These are phyloP conservation scores for Agrotis exclamationis DNA, from an alignment of 2,888 invertebrate species.

Conservation along the genomic window DNA sequence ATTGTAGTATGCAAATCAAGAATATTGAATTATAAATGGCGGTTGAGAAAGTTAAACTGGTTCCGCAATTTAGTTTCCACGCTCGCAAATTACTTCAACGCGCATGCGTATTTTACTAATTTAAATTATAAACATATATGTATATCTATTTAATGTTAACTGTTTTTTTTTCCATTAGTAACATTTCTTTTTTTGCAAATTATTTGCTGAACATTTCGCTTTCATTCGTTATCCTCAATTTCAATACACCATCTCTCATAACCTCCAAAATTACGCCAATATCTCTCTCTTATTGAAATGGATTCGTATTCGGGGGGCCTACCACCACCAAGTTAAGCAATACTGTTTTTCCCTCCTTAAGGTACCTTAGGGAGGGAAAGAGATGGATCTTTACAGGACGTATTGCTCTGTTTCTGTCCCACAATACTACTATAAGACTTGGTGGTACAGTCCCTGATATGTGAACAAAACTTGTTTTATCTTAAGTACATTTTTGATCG, in stretches of 20 bases:
- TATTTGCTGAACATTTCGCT: too few relatives aligned
- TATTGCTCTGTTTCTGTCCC: neutral
- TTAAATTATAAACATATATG: neutral
- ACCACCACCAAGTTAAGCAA: too few relatives aligned
- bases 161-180: neutral
- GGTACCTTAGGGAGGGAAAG: neutral
- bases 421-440: neutral
- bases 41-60: too few relatives aligned
- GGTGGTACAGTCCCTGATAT: conserved; percentile 46
- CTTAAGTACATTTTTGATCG: conserved; percentile 56
- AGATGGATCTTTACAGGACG: neutral
- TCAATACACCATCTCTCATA: conserved; percentile 9
- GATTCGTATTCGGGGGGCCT: conserved; percentile 24
- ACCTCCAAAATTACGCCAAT: conserved; percentile 11
- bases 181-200: too few relatives aligned
- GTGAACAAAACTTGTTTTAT: conserved; percentile 42
- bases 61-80: too few relatives aligned
- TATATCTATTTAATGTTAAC: neutral
- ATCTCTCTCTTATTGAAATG: conserved; percentile 48
- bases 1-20: conserved; percentile 13
- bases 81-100: neutral
- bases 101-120: neutral
- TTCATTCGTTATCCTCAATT: neutral
- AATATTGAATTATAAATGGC: neutral
- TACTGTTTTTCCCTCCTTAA: too few relatives aligned